phyloP scores from a whole-genome alignment of 2,888 invertebrate species.

The Pomacea canaliculata region DNA sequence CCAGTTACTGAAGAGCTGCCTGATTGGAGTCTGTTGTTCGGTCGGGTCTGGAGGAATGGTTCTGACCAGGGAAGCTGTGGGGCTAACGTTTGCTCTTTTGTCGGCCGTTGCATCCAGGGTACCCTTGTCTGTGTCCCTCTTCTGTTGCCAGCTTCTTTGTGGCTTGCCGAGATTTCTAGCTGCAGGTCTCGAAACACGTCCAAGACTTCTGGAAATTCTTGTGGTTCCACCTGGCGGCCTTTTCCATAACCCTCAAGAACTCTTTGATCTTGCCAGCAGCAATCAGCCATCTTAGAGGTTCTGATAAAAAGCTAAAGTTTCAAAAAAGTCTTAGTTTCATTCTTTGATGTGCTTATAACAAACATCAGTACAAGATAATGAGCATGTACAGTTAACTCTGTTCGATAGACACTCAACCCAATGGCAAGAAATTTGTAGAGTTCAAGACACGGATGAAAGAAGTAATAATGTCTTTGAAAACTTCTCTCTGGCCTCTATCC shows the following conservation, averaged over 20 bases:
- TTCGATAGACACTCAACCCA: no score
- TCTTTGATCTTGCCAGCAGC: neutral
- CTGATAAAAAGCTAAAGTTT: neutral
- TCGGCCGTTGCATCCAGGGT: no score
- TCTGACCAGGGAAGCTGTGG: no score
- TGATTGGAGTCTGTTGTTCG: neutral
- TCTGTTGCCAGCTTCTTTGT: neutral
- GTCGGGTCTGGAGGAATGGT: no score
- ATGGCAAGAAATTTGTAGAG: no score
- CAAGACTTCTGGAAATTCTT: neutral
- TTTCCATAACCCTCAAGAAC: neutral
- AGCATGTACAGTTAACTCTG: no score
- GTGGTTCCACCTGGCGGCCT: constrained; percentile 6
- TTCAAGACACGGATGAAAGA: no score
- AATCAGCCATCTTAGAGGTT: neutral
- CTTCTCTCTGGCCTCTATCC: no score
- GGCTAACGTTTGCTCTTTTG: no score
- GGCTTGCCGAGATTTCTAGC: neutral
- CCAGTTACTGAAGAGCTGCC: neutral
- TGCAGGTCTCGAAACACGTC: constrained; percentile 2
- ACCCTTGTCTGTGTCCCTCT: neutral
- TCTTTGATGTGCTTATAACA: no score
- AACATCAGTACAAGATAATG: no score
- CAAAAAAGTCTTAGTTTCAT: neutral
- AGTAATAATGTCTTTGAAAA: no score